phyloP scores from a whole-genome alignment of 2,797 vertebrate genomes.

The Galagoides demidoff region DNA sequence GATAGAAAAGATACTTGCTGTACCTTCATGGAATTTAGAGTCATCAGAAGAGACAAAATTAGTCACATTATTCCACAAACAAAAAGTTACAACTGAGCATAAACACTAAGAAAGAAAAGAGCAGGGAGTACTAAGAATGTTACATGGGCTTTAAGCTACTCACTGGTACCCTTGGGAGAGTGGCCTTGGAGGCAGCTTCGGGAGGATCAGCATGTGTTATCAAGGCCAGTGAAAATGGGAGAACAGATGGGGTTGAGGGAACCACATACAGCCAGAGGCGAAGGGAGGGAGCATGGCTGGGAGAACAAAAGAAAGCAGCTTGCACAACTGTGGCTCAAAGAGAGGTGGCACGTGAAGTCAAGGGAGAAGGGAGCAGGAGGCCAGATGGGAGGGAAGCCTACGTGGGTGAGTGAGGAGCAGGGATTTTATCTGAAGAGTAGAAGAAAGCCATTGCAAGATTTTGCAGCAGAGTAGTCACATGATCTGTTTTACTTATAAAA shows the following conservation, averaged over 20 bases:
- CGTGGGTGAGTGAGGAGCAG: background rate
- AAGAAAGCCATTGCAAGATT: background rate
- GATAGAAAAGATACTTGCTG: background rate
- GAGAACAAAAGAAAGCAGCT: background rate
- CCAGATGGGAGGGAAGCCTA: background rate
- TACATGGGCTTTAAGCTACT: background rate
- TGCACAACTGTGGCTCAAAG: background rate
- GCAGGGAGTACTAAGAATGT: background rate
- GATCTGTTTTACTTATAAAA: background rate
- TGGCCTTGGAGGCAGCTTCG: background rate
- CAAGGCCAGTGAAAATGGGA: background rate
- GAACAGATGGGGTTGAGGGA: background rate
- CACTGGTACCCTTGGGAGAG: background rate
- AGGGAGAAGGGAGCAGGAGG: background rate
- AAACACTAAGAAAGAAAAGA: constrained; percentile 1
- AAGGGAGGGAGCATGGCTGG: background rate
- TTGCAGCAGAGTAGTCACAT: background rate
- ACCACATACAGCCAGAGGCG: background rate
- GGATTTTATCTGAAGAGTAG: background rate
- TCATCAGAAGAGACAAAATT: background rate
- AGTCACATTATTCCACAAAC: background rate
- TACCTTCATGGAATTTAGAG: background rate
- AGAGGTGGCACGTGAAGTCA: background rate
- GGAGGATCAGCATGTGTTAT: background rate
- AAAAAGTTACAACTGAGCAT: constrained; percentile 5